Base-by-base conservation (phyloP, 2,888 invertebrate genomes). In the Graphium colonna region DNA sequence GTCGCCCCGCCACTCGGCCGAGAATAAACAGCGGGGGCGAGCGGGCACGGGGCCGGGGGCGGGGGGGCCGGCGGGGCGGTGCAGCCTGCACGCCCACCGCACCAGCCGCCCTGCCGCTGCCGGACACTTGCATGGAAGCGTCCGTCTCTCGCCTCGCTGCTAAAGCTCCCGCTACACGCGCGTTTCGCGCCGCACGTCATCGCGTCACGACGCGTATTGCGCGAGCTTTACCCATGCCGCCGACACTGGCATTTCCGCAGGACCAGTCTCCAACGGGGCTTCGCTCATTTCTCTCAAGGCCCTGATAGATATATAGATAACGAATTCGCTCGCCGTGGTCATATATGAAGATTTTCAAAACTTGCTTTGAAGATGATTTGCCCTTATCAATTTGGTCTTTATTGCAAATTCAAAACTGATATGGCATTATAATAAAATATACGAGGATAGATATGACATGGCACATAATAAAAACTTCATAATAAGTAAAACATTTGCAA, bases 21-120 rank as follows among this genome's bases (percentile, higher is more conserved):
- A 82, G 85, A 85, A 85, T 86, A 85, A 84, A 84, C 85, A 82
- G 82, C 74, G 82, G 77, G 33, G 82, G 81, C 50, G 64, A 62
- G 60, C 69, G 73, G 75, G 46, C 51, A 57, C 28, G 61, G 52
- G 65, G 60, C 74, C 76, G 80, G 74, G 74, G 73, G 74, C 74
- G 74, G 77, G 77, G 73, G 74, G 51, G 28, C 28, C 53, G 42
- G 65, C 63, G 67, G 68, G 70, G 70, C 68, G 68, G 67, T 67
- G 69, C 71, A 79, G 81, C 77, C 76, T 86, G 87, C 86, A 86
- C 88, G 87, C 87, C 86, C 87, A 84, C 84, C 75, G 78, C 87
- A 84, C 84, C 75, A 79, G 78, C 80, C 82, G 81, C 82, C 81
- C 82, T 60, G 78, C 79, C 75, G 71, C 58, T 60, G 66, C 69